Evolutionary conservation across 2,797 vertebrate genomes (phyloP), one percentile per base, ranked within the genome.

Genomic region (Falco berigora): DNA sequence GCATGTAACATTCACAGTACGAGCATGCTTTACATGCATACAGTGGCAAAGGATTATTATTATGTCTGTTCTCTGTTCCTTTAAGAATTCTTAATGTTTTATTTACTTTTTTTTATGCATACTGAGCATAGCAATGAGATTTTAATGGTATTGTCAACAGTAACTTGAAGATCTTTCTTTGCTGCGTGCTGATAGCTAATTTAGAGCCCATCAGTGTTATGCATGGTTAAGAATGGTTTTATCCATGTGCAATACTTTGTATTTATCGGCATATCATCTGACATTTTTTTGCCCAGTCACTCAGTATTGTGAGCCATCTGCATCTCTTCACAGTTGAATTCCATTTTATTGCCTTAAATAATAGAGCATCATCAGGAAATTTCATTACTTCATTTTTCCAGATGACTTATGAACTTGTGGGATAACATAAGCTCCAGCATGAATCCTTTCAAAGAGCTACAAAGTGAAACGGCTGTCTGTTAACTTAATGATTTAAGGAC

Each of bases 271-370:
- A 86, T 68, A 50, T 96, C 90, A 81, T 86, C 49, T 86, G 72
- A 47, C n/a, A 58, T 82, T 85, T 97, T 86, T 92, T 77, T 58
- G 7, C 25, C 82, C 53, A 96, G 6, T 91, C 90, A 86, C 42
- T 64, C 14, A 4, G 25, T 84, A 50, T 86, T 92, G 88, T 84
- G 56, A 90, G 62, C 88, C 95, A 96, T 96, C 95, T 97, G 94
- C 90, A 94, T 50, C 88, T 84, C 79, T 92, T 96, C 86, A 96
- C 92, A 93, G 88, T 81, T 96, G 93, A 94, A 83, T 92, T 91
- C 76, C 83, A 72, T 93, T 96, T 93, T 92, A 92, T 84, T 95
- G 92, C 73, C 34, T 90, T 90, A 88, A 93, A 91, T 96, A 95
- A 90, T 78, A 68, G 73, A 92, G 17, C 46, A 50, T 72, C 62